These are phyloP conservation scores for Athene cunicularia DNA, from an alignment of 2,113 vertebrate genomes.

Conservation along the genomic window DNA sequence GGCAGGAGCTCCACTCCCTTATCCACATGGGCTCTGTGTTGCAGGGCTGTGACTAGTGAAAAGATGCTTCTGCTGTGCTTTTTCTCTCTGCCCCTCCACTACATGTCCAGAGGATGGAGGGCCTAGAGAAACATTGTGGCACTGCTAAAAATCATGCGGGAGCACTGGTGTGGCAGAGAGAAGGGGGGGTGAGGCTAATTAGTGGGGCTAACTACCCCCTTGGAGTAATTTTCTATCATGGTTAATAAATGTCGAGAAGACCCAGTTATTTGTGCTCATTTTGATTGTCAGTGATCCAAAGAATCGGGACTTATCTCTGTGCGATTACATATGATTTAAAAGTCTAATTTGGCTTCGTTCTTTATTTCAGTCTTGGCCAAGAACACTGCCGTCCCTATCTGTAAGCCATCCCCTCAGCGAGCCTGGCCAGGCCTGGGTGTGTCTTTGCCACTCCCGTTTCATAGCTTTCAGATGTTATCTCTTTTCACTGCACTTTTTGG, in stretches of 20 bases:
- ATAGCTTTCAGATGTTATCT: background rate
- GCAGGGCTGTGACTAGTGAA: fast-evolving
- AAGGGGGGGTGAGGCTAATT: background rate
- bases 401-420: background rate
- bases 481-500: background rate
- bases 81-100: background rate
- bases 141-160: background rate
- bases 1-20: background rate
- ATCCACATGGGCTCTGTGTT: background rate
- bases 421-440: background rate
- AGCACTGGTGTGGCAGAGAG: background rate
- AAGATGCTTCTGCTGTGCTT: background rate
- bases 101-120: background rate
- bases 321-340: background rate
- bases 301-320: background rate
- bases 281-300: background rate
- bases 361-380: background rate
- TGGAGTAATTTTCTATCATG: background rate
- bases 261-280: background rate
- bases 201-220: background rate
- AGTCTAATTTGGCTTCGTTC: background rate
- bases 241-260: background rate
- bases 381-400: background rate
- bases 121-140: fast-evolving
- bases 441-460: background rate